Percentiles rank a stretch among this genome's conserved stretches.
Evolutionary conservation across 2,888 invertebrate species (phyloP).

Genomic region (Drosophila helvetica): DNA sequence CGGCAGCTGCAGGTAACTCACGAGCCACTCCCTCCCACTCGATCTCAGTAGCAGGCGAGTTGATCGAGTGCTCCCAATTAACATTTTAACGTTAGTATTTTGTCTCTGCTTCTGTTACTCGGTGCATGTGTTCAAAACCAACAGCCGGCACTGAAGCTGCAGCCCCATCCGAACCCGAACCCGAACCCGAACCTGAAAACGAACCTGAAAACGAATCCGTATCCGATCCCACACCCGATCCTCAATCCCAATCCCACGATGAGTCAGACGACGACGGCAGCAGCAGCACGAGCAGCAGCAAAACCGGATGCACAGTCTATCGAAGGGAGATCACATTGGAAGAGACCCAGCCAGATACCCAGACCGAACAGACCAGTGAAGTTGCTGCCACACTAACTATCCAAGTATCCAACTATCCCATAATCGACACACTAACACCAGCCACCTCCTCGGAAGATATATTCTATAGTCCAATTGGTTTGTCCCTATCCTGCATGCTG

Average conservation of each 20-base stretch:
- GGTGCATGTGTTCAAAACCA: constrained; percentile 75
- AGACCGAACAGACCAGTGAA: constrained; percentile 22
- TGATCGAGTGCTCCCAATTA: constrained; percentile 40
- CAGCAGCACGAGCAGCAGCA: constrained; percentile 44
- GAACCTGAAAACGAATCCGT: constrained; percentile 2
- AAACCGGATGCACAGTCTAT: constrained; percentile 39
- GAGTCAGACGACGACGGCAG: constrained; percentile 27
- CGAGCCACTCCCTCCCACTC: constrained; percentile 15
- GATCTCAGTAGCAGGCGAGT: constrained; percentile 2
- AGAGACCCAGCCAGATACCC: constrained; percentile 34
- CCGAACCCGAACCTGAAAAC: constrained; percentile 14
- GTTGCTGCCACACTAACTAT: constrained; percentile 17
- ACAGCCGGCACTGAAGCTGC: constrained; percentile 56
- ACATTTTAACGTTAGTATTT: constrained; percentile 76
- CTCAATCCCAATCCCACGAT: constrained; percentile 25
- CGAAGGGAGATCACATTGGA: constrained; percentile 5
- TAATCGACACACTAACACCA: constrained; percentile 67
- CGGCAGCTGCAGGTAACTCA: constrained; percentile 70
- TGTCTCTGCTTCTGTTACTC: constrained; percentile 80
- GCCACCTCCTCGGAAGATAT: constrained; percentile 82
- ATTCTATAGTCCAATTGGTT: constrained; percentile 83
- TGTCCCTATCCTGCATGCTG: constrained; percentile 50
- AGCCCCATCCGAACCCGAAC: not conserved
- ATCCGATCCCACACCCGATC: constrained; percentile 22
- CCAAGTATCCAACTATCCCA: constrained; percentile 42